These are phyloP conservation scores for Camponotus pennsylvanicus DNA, from an alignment of 1,140 invertebrate genomes.

Conservation along the genomic window DNA sequence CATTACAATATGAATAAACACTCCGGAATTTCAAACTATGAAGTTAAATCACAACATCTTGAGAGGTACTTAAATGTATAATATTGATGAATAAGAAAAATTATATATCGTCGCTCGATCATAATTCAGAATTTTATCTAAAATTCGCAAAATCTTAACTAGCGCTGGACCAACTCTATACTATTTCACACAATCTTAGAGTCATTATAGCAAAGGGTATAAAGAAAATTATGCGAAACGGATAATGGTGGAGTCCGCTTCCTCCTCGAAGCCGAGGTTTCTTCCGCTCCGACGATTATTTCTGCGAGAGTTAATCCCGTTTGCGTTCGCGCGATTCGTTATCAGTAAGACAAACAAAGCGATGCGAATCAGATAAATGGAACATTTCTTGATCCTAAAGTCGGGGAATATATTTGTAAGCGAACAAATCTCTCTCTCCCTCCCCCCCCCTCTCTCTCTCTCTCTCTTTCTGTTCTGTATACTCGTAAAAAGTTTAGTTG, in stretches of 20 bases:
- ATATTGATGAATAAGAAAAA: neutral
- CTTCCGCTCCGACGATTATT: neutral
- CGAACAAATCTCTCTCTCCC: neutral
- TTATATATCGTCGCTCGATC: neutral
- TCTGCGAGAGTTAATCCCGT: conserved; percentile 3
- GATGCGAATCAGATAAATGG: neutral
- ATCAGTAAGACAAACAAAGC: neutral
- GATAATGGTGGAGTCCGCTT: neutral
- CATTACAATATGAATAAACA: neutral
- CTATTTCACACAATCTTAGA: neutral
- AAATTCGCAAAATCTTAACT: neutral
- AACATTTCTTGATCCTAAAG: conserved; percentile 1
- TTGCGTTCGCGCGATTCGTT: neutral
- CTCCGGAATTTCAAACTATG: too few relatives aligned
- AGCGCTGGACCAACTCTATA: neutral
- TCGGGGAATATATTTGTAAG: neutral
- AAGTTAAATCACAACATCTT: too few relatives aligned
- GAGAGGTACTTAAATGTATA: neutral
- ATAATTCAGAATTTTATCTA: neutral
- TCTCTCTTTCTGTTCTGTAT: neutral
- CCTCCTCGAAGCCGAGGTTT: neutral
- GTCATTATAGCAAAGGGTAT: conserved; percentile 3
- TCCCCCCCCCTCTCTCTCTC: too few relatives aligned
- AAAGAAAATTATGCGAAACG: conserved; percentile 11
- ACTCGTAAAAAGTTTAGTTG: neutral